phyloP scores from a whole-genome alignment of 2,797 vertebrate genomes.

The Sus cebifrons region DNA sequence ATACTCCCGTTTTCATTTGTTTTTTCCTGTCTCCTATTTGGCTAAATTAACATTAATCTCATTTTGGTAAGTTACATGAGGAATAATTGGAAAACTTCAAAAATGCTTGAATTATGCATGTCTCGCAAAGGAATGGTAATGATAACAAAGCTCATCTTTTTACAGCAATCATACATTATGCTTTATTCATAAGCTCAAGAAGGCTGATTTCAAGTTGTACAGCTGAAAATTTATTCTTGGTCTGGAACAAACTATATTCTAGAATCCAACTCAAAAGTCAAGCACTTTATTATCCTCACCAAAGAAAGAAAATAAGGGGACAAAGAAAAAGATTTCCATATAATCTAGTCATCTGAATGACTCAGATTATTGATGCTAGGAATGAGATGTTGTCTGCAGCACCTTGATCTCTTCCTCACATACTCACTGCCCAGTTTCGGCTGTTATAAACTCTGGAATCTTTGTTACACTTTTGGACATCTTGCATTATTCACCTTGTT shows the following conservation, averaged over 20 bases:
- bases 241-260: neutral
- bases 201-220: conserved; percentile 28
- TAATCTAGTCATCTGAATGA: neutral
- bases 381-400: neutral
- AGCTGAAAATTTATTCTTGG: neutral
- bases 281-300: neutral
- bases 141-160: conserved; percentile 3
- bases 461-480: neutral
- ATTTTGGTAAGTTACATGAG: conserved; percentile 10
- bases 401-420: neutral
- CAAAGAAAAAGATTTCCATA: neutral
- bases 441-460: neutral
- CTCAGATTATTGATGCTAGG: neutral
- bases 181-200: conserved; percentile 61
- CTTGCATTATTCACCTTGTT: neutral
- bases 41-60: conserved; percentile 48
- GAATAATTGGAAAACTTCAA: conserved; percentile 65
- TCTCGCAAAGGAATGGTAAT: neutral
- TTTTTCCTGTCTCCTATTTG: neutral
- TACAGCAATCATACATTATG: conserved; percentile 47
- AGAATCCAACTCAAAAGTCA: neutral
- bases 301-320: neutral
- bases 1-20: neutral
- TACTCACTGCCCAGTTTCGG: neutral
- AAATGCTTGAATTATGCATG: conserved; percentile 45